Base-by-base conservation (phyloP, 2,888 invertebrate species). In the Philereme transversata region DNA sequence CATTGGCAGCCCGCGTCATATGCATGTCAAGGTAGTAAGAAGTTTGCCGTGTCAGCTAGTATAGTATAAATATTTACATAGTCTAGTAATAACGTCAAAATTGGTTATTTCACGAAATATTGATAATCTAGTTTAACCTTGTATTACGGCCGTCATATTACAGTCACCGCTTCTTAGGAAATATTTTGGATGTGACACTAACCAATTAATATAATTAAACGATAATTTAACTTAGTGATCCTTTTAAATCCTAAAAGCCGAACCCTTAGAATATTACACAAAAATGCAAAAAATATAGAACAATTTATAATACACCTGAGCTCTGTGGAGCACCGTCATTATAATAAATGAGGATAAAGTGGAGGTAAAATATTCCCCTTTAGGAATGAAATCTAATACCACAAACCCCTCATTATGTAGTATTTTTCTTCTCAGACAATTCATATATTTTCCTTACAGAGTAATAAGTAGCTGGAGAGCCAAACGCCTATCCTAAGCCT, bases 291-390 rank as follows among this genome's bases (percentile, higher is more conserved):
- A 56, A 61, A 57, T 57, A 55, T 57, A 51, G 43, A 61, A 64
- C 60, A 65, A 64, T 65, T 62, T 60, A 70, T 59, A 50, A 57
- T 52, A 64, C 70, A 67, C 68, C 62, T 67, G 62, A 64, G 64
- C 56, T 60, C 57, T 47, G 53, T 44, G 49, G 10, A 68, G 68
- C 65, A 62, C 60, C 68, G 64, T 67, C 70, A 68, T 70, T 70
- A 67, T 70, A 68, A 67, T 64, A 70, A 68, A 68, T 62, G 67
- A 70, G 70, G 60, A 68, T 65, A 68, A 68, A 68, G 67, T 64
- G 64, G 60, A 64, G 68, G 65, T 60, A 70, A 65, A 67, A 66
- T 62, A 63, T 68, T 65, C 60, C 60, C 67, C 60, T 64, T 65
- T 64, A 57, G 55, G 49, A 67, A 61, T 64, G 70, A 64, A 68